Evolutionary conservation across 2,113 vertebrate genomes (phyloP).

Genomic region (Acrocephalus kingi): DNA sequence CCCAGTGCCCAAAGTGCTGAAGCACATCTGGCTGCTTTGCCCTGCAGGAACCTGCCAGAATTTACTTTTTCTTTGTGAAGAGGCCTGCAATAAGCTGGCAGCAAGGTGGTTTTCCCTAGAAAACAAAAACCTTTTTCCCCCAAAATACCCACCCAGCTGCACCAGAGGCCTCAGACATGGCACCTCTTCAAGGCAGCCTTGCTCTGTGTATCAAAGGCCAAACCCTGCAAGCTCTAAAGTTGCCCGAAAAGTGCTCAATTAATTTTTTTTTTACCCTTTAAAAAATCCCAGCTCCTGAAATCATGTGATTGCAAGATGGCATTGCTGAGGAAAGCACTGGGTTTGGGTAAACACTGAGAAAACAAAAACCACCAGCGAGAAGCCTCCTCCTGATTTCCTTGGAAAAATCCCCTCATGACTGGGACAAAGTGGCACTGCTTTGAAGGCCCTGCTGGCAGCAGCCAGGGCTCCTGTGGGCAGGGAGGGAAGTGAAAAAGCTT

Average conservation of each 20-base stretch:
- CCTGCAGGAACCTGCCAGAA: not conserved
- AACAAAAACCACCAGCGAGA: not conserved
- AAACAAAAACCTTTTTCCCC: not conserved
- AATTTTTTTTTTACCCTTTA: not conserved
- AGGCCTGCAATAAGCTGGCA: not conserved
- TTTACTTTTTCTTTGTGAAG: not conserved
- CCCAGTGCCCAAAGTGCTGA: accelerated
- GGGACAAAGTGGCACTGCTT: accelerated
- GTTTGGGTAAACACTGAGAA: accelerated
- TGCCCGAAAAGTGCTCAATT: not conserved
- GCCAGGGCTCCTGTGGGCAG: not conserved
- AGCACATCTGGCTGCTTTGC: accelerated
- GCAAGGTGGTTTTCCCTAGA: not conserved
- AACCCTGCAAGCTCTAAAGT: not conserved
- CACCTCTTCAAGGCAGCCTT: not conserved
- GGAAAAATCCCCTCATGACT: not conserved
- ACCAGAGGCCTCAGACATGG: not conserved
- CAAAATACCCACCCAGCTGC: not conserved
- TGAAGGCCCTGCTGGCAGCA: not conserved
- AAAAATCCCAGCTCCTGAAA: not conserved
- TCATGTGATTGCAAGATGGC: not conserved
- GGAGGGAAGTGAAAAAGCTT: constrained; percentile 10
- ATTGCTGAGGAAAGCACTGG: not conserved
- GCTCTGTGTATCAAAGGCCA: not conserved
- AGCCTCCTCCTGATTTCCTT: not conserved